Evolutionary conservation across 2,888 invertebrate species (phyloP).

Genomic region (Yponomeuta evonymella): DNA sequence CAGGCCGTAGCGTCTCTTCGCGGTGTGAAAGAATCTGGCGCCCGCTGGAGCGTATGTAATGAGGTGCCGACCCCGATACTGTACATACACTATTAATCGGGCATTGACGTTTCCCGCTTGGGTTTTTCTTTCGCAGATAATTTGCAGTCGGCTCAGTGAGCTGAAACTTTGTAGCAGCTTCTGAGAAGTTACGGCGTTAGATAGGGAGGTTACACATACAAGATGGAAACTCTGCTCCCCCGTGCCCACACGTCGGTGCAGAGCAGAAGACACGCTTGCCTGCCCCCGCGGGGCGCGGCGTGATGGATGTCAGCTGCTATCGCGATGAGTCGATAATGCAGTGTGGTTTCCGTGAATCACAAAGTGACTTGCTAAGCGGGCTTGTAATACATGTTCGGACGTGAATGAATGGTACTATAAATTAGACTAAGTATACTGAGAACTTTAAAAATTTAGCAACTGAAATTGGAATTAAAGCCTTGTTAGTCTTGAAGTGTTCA

Average conservation of each 20-base stretch:
- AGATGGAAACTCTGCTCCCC: no score
- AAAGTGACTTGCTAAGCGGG: neutral
- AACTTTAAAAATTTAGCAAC: no score
- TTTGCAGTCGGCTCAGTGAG: neutral
- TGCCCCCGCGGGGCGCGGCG: neutral
- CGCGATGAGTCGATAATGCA: neutral
- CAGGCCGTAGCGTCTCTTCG: neutral
- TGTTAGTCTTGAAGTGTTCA: neutral
- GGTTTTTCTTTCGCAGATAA: neutral
- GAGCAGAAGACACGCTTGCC: no score
- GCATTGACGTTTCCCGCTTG: neutral
- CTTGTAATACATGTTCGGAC: neutral
- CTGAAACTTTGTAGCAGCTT: constrained; percentile 1
- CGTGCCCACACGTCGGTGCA: no score
- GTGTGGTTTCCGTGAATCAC: neutral
- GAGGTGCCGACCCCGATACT: neutral
- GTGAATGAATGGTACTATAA: no score
- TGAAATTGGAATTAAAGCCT: neutral
- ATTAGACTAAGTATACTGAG: no score
- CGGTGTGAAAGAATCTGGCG: neutral
- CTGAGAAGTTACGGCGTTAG: neutral
- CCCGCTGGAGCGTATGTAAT: neutral
- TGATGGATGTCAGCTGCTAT: neutral
- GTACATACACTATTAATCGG: constrained; percentile 1
- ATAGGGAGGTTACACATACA: neutral